Conservation (phyloP, 2,888 invertebrate species). For the Meiosimyza platycephala region DNA sequence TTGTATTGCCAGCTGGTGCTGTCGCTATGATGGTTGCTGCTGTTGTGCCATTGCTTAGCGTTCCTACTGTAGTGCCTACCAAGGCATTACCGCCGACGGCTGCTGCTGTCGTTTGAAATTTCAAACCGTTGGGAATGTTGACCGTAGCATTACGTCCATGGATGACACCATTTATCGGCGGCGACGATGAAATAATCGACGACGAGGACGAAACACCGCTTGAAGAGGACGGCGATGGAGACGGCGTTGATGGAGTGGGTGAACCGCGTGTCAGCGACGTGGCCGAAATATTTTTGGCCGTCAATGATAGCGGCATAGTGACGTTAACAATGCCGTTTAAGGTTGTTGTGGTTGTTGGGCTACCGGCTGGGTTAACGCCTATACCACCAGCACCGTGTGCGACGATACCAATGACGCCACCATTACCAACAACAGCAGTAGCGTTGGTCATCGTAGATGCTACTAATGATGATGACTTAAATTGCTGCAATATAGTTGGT, state of each 20-base stretch:
- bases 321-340: slow-evolving; percentile 30
- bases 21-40: slow-evolving; percentile 51
- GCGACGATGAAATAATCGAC: slow-evolving; percentile 59
- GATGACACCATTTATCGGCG: slow-evolving; percentile 55
- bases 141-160: slow-evolving; percentile 48
- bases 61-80: slow-evolving; percentile 45
- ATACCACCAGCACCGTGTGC: not conserved
- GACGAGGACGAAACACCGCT: slow-evolving; percentile 64
- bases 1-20: slow-evolving; percentile 44
- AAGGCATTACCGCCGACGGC: slow-evolving; percentile 46
- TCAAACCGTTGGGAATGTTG: slow-evolving; percentile 55
- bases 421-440: slow-evolving; percentile 40
- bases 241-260: slow-evolving; percentile 66
- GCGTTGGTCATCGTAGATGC: slow-evolving; percentile 23
- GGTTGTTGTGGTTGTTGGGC: slow-evolving; percentile 26
- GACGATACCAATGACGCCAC: slow-evolving; percentile 33
- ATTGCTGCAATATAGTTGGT: slow-evolving; percentile 34
- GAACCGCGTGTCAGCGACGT: slow-evolving; percentile 60
- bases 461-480: slow-evolving; percentile 9
- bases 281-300: slow-evolving; percentile 57
- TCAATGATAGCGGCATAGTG: slow-evolving; percentile 54
- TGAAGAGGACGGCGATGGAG: slow-evolving; percentile 64
- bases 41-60: slow-evolving; percentile 50
- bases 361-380: slow-evolving; percentile 25
- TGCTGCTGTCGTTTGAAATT: slow-evolving; percentile 48